Base-by-base conservation (phyloP, 1,140 invertebrate genomes). In the Apocrypta bakeri region DNA sequence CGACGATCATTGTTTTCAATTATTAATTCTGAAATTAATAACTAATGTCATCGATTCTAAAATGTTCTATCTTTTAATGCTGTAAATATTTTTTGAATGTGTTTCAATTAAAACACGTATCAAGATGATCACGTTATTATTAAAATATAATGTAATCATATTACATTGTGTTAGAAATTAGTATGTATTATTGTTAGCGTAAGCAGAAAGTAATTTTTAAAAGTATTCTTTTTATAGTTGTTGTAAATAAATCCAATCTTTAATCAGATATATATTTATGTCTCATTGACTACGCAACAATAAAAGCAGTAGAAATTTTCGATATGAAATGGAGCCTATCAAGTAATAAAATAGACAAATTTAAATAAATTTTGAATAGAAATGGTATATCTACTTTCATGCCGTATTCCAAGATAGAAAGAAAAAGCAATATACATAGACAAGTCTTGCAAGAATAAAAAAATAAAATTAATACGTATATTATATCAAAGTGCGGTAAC, bases 351-450 rank as follows among this genome's bases (percentile, higher is more conserved):
- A 56, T 17, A 7, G 48, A 56, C 17, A 21, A 56, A 21, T 66
- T 66, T 2, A 76, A 56, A 73, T n/a, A 24, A 27, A 25, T 68
- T 68, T 68, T 25, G 64, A 75, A 37, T 21, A 1, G 48, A 42
- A 71, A 31, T 21, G 17, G 56, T 73, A 72, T 61, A 40, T 63
- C n/a, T 71, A 75, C 68, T 42, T 31, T 63, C 81, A 82, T 82
- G 81, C 81, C 68, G 21, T 63, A 77, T 40, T 42, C 27, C 68
- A 63, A 75, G 9, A 48, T 29, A 72, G 2, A n/a, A 56, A 82
- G 14, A 42, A 82, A 9, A 82, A 82, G 66, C 81, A 14, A 71
- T 56, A 21, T 25, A 81, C 25, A 77, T 1, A 42, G 29, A 48
- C 61, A 29, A 72, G 33, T 12, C 4, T 74, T 74, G 72, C 24